Percentiles rank a stretch among this genome's conserved stretches.
These are phyloP conservation scores for Pseudorectes ferrugineus DNA, from an alignment of 2,113 vertebrate genomes.

Conservation along the genomic window DNA sequence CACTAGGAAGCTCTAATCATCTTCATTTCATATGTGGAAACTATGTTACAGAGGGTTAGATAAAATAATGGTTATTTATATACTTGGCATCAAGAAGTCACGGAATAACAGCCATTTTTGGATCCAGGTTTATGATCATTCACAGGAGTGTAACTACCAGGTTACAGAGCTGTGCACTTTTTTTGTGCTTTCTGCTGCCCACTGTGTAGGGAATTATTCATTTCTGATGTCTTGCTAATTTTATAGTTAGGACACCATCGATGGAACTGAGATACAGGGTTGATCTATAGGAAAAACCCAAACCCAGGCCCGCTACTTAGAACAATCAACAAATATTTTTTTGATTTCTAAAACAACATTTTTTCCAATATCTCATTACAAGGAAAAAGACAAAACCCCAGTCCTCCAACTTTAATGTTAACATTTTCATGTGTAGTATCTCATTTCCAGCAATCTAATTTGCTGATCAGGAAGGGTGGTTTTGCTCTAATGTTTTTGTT, in stretches of 20 bases:
- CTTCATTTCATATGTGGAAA: neutral
- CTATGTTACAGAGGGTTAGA: neutral
- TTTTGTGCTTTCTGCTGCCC: neutral
- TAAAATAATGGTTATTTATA: neutral
- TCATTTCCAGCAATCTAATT: neutral
- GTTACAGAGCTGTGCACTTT: neutral
- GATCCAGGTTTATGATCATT: neutral
- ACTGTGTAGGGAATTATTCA: neutral
- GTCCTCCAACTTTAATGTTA: neutral
- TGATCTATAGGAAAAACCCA: neutral
- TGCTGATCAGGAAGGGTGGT: neutral
- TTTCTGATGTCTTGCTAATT: neutral
- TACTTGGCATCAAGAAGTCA: neutral
- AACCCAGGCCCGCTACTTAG: neutral
- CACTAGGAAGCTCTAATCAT: neutral
- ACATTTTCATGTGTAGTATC: neutral
- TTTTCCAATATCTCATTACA: neutral
- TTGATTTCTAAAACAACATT: neutral
- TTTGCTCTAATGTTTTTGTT: neutral
- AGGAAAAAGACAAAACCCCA: neutral
- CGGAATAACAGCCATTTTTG: neutral
- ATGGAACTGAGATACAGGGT: neutral
- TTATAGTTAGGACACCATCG: neutral
- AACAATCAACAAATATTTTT: neutral
- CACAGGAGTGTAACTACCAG: rapidly evolving